These are phyloP conservation scores for Drosophila neotestacea DNA, from an alignment of 2,888 invertebrate genomes.

Conservation along the genomic window DNA sequence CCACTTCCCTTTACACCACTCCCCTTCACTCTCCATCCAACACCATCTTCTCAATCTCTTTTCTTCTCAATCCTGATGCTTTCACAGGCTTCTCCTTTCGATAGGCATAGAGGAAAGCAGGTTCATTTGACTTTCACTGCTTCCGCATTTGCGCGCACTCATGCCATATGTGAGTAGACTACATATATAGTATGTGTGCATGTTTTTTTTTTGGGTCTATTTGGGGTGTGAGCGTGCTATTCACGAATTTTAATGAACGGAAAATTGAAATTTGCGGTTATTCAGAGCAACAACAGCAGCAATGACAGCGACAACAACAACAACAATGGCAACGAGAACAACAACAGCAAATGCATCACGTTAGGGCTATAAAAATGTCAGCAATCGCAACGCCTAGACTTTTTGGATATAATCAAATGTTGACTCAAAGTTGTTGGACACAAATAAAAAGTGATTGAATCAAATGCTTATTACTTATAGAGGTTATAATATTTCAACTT, in stretches of 20 bases:
- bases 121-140: constrained; percentile 61
- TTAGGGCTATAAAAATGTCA: constrained; percentile 33
- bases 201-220: constrained; percentile 10
- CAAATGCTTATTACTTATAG: too few relatives aligned
- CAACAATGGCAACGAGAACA: neutral
- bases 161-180: constrained; percentile 10
- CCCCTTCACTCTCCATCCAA: too few relatives aligned
- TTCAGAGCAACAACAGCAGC: constrained; percentile 35
- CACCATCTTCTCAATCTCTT: neutral
- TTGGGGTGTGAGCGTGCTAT: constrained; percentile 45
- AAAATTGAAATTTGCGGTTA: constrained; percentile 75
- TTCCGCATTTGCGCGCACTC: constrained; percentile 52
- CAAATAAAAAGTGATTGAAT: neutral
- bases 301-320: neutral
- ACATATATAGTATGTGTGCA: too few relatives aligned
- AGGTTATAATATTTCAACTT: too few relatives aligned
- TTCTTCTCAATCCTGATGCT: neutral
- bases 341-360: constrained; percentile 3
- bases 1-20: neutral
- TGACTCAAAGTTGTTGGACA: neutral
- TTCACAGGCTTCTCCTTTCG: neutral
- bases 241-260: constrained; percentile 75
- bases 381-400: constrained; percentile 14
- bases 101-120: constrained; percentile 26
- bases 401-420: neutral